Percentiles rank a stretch among this genome's conserved stretches.
phyloP scores from a whole-genome alignment of 2,888 invertebrate species.

The Euzetes globulus region DNA sequence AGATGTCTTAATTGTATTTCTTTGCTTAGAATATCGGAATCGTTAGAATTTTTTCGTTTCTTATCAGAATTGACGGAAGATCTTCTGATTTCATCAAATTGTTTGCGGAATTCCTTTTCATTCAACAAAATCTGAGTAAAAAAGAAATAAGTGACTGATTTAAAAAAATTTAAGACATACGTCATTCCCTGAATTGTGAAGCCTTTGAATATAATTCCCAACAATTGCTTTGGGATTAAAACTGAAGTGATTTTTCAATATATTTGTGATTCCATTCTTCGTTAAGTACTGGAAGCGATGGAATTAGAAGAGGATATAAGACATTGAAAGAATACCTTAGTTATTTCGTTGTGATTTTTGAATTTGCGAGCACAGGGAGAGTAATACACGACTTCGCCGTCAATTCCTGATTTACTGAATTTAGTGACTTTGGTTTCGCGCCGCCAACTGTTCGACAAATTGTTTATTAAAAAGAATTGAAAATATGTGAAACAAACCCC shows the following conservation, averaged over 20 bases:
- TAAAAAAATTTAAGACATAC: constrained; percentile 25
- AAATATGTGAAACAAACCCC: constrained; percentile 50
- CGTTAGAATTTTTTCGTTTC: neutral
- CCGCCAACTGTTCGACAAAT: constrained; percentile 58
- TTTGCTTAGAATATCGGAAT: neutral
- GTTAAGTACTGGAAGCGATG: constrained; percentile 62
- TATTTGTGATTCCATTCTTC: constrained; percentile 57
- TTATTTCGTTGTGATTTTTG: constrained; percentile 57
- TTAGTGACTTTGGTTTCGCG: constrained; percentile 84
- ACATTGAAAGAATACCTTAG: constrained; percentile 47
- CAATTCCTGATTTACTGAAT: constrained; percentile 73
- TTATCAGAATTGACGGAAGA: constrained; percentile 25
- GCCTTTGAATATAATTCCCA: constrained; percentile 80
- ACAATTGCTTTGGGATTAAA: constrained; percentile 80
- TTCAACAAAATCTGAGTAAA: constrained; percentile 56
- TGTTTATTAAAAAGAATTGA: neutral
- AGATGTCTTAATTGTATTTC: neutral
- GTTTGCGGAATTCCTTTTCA: constrained; percentile 71
- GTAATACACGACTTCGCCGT: constrained; percentile 88
- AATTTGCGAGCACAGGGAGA: constrained; percentile 60
- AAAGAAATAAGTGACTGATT: too few species aligned
- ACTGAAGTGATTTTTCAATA: constrained; percentile 80
- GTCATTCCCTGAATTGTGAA: constrained; percentile 46
- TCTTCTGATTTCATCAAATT: constrained; percentile 52
- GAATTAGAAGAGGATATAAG: neutral